Percentiles rank a stretch among this genome's conserved stretches.
Conservation (phyloP, 1,140 invertebrate species). For the Cherax destructor region DNA sequence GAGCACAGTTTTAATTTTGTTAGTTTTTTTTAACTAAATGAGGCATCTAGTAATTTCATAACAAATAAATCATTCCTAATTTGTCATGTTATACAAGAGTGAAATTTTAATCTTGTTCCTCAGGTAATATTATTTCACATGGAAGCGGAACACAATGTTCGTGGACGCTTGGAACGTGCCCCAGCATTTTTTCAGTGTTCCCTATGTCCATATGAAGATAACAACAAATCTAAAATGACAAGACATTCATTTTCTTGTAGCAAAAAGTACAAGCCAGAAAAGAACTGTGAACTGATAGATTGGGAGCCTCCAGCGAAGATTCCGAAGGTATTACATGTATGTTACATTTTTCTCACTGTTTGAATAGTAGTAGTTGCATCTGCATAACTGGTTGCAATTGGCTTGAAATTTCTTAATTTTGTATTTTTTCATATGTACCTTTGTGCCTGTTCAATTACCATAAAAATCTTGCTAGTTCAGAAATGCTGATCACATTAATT, state of each 20-base stretch:
- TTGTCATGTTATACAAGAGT: too few relatives aligned
- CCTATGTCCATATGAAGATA: slow-evolving; percentile 95
- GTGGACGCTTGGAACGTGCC: slow-evolving; percentile 88
- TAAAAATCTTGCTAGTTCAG: too few relatives aligned
- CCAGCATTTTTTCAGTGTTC: slow-evolving; percentile 93
- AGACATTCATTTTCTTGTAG: slow-evolving; percentile 91
- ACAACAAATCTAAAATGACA: slow-evolving; percentile 93
- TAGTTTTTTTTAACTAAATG: too few relatives aligned
- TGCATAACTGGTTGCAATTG: too few relatives aligned
- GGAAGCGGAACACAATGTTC: slow-evolving; percentile 90
- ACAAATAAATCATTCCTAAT: too few relatives aligned
- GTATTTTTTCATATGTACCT: too few relatives aligned
- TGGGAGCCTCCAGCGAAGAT: slow-evolving; percentile 96
- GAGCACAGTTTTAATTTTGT: too few relatives aligned
- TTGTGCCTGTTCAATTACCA: too few relatives aligned
- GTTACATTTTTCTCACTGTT: background rate
- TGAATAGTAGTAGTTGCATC: background rate
- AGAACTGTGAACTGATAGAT: slow-evolving; percentile 89
- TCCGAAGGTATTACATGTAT: slow-evolving; percentile 76
- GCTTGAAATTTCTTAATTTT: too few relatives aligned
- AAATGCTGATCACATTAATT: too few relatives aligned
- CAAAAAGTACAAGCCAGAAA: slow-evolving; percentile 92
- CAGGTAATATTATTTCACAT: slow-evolving; percentile 92
- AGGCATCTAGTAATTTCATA: too few relatives aligned
- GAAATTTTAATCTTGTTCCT: background rate